Evolutionary conservation across 35 echinoderm and acorn worm genomes (phyloP).

Genomic region (Lytechinus variegatus): DNA sequence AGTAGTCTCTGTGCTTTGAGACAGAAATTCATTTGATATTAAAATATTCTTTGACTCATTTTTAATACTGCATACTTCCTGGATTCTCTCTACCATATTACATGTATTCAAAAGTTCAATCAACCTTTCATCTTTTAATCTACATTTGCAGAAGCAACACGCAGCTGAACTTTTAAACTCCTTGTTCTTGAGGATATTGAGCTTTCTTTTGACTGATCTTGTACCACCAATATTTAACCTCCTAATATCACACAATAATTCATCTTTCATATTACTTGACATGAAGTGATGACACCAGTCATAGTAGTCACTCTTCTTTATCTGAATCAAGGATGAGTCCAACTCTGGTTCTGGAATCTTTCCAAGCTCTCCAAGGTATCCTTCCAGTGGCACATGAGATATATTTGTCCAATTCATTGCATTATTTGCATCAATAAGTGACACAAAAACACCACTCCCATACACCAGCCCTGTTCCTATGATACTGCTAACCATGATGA

Average conservation of each 20-base stretch:
- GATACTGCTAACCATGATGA: slow-evolving; percentile 56
- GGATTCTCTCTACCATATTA: neutral
- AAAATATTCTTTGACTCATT: neutral
- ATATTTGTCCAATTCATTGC: neutral
- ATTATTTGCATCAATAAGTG: neutral
- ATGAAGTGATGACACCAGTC: neutral
- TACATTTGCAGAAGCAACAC: neutral
- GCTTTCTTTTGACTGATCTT: neutral
- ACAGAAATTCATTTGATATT: neutral
- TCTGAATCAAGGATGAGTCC: neutral
- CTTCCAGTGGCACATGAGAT: neutral
- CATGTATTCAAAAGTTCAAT: neutral
- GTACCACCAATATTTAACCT: neutral
- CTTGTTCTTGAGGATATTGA: neutral
- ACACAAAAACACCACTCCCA: slow-evolving; percentile 53
- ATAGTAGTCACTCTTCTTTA: neutral
- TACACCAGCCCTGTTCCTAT: neutral
- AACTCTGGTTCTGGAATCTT: neutral
- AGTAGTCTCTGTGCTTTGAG: neutral
- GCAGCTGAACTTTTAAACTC: neutral
- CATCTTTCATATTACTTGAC: neutral
- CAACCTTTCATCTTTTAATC: neutral
- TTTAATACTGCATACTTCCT: neutral
- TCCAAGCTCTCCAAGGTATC: neutral
- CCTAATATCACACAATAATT: neutral